These are phyloP conservation scores for Samia ricini DNA, from an alignment of 1,140 invertebrate genomes.

Conservation along the genomic window DNA sequence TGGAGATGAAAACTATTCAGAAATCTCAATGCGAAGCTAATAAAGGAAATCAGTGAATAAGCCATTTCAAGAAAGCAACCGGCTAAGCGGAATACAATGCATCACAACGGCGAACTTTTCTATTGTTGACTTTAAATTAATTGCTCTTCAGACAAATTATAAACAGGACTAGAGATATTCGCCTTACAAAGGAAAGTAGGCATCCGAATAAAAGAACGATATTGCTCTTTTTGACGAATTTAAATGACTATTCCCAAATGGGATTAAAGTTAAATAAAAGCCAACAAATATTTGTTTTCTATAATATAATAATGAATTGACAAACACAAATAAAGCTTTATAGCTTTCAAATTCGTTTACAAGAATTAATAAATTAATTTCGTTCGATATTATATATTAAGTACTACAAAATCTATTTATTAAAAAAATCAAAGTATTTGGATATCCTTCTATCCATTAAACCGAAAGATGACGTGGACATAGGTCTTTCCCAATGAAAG, in stretches of 20 bases:
- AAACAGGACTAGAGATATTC: constrained; percentile 29
- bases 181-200: constrained; percentile 16
- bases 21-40: constrained; percentile 52
- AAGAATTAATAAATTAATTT: too few species aligned
- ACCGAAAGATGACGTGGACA: too few species aligned
- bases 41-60: constrained; percentile 68
- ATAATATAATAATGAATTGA: too few species aligned
- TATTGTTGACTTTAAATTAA: constrained; percentile 67
- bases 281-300: too few species aligned
- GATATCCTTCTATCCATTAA: too few species aligned
- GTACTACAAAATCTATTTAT: too few species aligned
- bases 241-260: neutral
- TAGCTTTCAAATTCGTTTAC: too few species aligned
- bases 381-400: too few species aligned
- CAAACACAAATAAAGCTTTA: too few species aligned
- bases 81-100: constrained; percentile 61
- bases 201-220: neutral
- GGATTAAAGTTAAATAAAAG: too few species aligned
- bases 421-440: too few species aligned
- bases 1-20: neutral
- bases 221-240: neutral
- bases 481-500: too few species aligned
- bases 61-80: constrained; percentile 58
- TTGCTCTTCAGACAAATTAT: constrained; percentile 48
- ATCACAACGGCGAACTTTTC: constrained; percentile 61